Base-by-base conservation (phyloP, 2,888 invertebrate genomes). In the Hololepta plana region DNA sequence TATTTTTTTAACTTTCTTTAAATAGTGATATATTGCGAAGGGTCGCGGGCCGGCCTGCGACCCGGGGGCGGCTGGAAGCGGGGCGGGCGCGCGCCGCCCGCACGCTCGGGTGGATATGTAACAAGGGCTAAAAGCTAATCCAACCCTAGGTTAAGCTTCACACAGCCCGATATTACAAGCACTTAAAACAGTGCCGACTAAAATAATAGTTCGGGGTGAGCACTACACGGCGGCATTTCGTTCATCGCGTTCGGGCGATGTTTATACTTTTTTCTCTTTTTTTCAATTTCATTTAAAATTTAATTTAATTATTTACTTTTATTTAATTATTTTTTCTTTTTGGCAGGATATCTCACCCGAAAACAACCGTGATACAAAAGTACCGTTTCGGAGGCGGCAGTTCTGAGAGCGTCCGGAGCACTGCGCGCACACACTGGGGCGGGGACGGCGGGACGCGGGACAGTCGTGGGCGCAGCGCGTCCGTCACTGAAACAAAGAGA, bases 151-250 rank as follows among this genome's bases (percentile, higher is more conserved):
- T 52, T 27, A 61, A 62, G 61, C 59, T 60, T 64, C 62, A 63
- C 65, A 66, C 64, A 65, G 65, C 64, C 62, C 64, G 56, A 60
- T 63, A 55, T 53, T 29, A 33, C 57, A 63, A 65, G 65, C 67
- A 66, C 67, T 65, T 66, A 66, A 66, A 66, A 66, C 65, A 67
- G 66, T 66, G 67, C 66, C 60, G 57, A 60, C 56, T 55, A 53
- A 55, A 51, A 35, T n/a, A n/a, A 55, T 47, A 53, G 56, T 55
- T 57, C 49, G 49, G 52, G 49, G 50, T 55, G 54, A 53, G 53
- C 49, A 53, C 51, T 51, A 51, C 49, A 51, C 52, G 50, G 51
- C 53, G 36, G 36, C 37, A 32, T 33, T 29, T 32, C 34, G 34
- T 23, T 32, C 34, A 30, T 37, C 35, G 33, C 36, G 30, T 13